A percentile compares a stretch with the other conserved stretches of the same genome.
These are phyloP conservation scores for Emys orbicularis DNA, from an alignment of 2,797 vertebrate genomes.

Conservation along the genomic window DNA sequence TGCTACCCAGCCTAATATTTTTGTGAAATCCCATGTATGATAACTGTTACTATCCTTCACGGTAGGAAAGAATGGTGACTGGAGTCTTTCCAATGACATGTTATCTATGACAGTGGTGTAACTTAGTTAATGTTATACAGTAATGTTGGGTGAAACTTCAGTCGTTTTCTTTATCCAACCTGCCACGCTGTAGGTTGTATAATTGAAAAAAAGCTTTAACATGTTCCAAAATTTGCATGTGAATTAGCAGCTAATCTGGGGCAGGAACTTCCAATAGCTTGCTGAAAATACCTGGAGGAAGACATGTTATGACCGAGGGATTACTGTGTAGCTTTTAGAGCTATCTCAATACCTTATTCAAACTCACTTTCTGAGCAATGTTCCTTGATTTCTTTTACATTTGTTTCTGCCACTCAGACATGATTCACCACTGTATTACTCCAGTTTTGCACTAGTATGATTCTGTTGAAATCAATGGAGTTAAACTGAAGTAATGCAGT, in stretches of 20 bases:
- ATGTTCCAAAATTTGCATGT: neutral
- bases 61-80: neutral
- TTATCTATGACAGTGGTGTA: neutral
- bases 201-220: neutral
- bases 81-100: neutral
- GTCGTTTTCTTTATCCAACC: neutral
- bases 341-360: neutral
- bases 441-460: neutral
- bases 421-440: neutral
- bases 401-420: neutral
- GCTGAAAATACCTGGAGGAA: neutral
- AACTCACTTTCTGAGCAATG: rapidly evolving
- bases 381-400: neutral
- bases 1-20: neutral
- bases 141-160: neutral
- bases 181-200: neutral
- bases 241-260: neutral
- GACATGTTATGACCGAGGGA: neutral
- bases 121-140: neutral
- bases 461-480: neutral
- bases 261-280: rapidly evolving
- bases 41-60: neutral
- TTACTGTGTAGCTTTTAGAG: neutral
- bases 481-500: neutral
- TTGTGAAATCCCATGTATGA: neutral